A percentile compares a stretch with the other conserved stretches of the same genome.
These are phyloP conservation scores for Trididemnum miniatum DNA, from an alignment of 23 tunicate genomes.

Conservation along the genomic window DNA sequence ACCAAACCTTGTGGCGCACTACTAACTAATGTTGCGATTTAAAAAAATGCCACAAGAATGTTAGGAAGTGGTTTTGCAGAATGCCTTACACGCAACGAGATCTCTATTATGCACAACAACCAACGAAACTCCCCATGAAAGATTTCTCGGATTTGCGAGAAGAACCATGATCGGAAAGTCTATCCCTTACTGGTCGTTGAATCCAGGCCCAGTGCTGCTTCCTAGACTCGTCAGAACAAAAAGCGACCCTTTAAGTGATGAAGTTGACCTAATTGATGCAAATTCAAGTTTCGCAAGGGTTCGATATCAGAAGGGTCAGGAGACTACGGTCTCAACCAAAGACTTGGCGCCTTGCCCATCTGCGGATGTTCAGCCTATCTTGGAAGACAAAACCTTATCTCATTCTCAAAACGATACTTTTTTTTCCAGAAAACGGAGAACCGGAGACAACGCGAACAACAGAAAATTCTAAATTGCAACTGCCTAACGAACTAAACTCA, in stretches of 20 bases:
- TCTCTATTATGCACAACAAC: constrained; percentile 3
- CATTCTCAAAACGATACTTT: too few relatives aligned
- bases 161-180: background rate
- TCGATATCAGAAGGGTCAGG: background rate
- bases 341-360: constrained; percentile 14
- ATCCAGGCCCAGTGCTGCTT: background rate
- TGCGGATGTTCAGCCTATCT: too few relatives aligned
- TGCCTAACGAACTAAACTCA: too few relatives aligned
- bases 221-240: background rate
- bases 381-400: too few relatives aligned
- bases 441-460: too few relatives aligned
- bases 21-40: too few relatives aligned
- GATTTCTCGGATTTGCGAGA: background rate
- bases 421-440: too few relatives aligned
- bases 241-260: background rate
- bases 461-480: too few relatives aligned
- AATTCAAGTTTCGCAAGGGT: background rate
- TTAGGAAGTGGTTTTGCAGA: background rate
- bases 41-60: background rate
- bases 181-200: background rate
- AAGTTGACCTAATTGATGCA: too few relatives aligned
- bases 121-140: background rate
- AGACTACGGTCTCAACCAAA: constrained; percentile 6
- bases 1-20: too few relatives aligned
- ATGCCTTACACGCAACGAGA: background rate